Percentiles rank a stretch among this genome's conserved stretches.
Evolutionary conservation across 2,888 invertebrate genomes (phyloP).

Genomic region (Machimus rusticus): DNA sequence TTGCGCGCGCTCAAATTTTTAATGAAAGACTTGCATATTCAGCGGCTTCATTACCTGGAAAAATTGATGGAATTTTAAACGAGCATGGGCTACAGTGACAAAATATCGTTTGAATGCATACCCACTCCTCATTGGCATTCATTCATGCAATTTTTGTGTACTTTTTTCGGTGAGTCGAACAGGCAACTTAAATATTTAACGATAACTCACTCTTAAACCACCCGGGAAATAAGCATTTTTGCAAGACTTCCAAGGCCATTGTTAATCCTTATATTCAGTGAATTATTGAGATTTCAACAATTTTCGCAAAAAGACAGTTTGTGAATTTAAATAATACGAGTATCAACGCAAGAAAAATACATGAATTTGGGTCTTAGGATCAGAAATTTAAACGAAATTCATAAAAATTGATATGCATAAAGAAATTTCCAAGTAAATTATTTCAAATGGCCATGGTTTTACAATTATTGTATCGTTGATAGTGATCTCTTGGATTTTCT

Average conservation of each 20-base stretch:
- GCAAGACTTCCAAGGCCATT: neutral
- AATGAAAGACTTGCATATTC: neutral
- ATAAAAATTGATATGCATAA: too few species aligned
- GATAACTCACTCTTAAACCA: neutral
- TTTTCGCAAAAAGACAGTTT: too few species aligned
- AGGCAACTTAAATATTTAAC: neutral
- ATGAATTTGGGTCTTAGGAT: too few species aligned
- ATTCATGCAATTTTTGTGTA: neutral
- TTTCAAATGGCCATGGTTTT: too few species aligned
- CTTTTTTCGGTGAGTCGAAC: neutral
- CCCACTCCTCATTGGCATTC: neutral
- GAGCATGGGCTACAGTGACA: neutral
- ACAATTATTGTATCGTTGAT: too few species aligned
- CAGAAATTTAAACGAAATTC: too few species aligned
- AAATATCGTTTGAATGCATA: neutral
- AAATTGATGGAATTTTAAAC: conserved; percentile 6
- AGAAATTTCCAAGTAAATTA: too few species aligned
- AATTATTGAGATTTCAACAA: neutral
- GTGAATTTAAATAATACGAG: too few species aligned
- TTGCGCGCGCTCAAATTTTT: neutral
- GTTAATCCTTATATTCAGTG: neutral
- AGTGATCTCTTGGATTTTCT: too few species aligned
- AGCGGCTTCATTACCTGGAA: neutral
- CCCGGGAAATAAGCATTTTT: neutral
- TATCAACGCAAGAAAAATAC: too few species aligned